phyloP scores from a whole-genome alignment of 2,888 invertebrate genomes.

The Leptinotarsa rubiginosa region DNA sequence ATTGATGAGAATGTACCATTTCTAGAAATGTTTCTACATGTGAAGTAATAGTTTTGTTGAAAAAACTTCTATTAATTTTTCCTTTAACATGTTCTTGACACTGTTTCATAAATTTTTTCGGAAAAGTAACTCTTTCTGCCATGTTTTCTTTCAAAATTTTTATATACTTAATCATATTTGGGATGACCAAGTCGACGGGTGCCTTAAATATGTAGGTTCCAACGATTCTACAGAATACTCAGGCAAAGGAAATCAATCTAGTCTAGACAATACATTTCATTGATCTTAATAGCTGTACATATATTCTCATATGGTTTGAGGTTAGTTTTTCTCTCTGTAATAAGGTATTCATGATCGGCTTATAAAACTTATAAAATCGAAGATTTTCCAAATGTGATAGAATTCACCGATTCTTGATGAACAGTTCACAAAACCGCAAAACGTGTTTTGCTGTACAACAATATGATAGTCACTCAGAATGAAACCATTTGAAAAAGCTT shows the following conservation, averaged over 20 bases:
- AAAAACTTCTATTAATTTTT: background rate
- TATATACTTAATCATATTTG: background rate
- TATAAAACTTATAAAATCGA: background rate
- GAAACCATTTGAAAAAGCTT: too few relatives aligned
- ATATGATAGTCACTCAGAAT: too few relatives aligned
- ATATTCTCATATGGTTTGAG: background rate
- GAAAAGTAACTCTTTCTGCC: background rate
- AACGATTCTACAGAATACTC: background rate
- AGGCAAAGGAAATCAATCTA: background rate
- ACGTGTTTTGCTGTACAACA: too few relatives aligned
- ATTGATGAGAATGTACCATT: too few relatives aligned
- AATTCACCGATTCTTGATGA: too few relatives aligned
- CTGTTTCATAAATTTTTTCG: background rate
- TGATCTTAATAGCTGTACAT: background rate
- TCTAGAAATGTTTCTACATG: background rate
- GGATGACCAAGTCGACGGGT: background rate
- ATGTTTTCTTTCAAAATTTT: background rate
- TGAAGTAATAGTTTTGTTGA: background rate
- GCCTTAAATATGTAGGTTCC: background rate
- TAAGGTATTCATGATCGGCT: background rate
- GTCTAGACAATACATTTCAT: background rate
- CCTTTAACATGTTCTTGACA: background rate
- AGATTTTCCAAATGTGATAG: background rate
- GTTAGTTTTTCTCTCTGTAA: background rate
- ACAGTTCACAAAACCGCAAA: too few relatives aligned